Evolutionary conservation across 2,888 invertebrate genomes (phyloP).

Genomic region (Argynnis bischoffii): DNA sequence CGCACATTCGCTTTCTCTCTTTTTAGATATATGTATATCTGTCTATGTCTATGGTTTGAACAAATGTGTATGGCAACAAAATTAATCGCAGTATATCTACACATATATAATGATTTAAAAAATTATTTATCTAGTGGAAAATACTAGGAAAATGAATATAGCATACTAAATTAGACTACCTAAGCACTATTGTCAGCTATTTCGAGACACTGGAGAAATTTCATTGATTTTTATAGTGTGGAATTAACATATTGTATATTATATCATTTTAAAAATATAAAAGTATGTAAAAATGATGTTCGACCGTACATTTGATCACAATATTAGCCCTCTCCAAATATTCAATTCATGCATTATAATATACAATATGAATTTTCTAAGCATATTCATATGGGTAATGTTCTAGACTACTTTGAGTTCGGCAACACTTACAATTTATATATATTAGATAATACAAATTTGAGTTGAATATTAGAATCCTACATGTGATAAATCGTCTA

Average conservation of each 20-base stretch:
- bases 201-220: slow-evolving; percentile 24
- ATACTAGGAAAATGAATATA: slow-evolving; percentile 2
- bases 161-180: slow-evolving; percentile 32
- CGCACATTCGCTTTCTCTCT: too few relatives aligned
- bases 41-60: too few relatives aligned
- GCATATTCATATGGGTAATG: slow-evolving; percentile 22
- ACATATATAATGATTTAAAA: slow-evolving; percentile 10
- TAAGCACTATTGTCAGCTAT: slow-evolving; percentile 29
- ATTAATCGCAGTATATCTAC: slow-evolving; percentile 12
- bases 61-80: slow-evolving; percentile 25
- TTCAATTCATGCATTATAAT: slow-evolving; percentile 7
- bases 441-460: slow-evolving; percentile 21
- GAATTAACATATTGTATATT: slow-evolving; percentile 24
- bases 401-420: slow-evolving; percentile 33
- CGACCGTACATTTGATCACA: background rate
- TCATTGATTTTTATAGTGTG: slow-evolving; percentile 12
- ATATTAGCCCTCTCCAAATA: background rate
- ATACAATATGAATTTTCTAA: slow-evolving; percentile 23
- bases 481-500: slow-evolving; percentile 17
- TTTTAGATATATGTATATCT: slow-evolving; percentile 3
- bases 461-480: slow-evolving; percentile 20
- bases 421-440: slow-evolving; percentile 31
- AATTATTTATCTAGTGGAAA: slow-evolving; percentile 20
- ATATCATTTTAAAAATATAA: slow-evolving; percentile 1
- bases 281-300: background rate